Base-by-base conservation (phyloP, 2,113 vertebrate species). In the Siniperca knerii region DNA sequence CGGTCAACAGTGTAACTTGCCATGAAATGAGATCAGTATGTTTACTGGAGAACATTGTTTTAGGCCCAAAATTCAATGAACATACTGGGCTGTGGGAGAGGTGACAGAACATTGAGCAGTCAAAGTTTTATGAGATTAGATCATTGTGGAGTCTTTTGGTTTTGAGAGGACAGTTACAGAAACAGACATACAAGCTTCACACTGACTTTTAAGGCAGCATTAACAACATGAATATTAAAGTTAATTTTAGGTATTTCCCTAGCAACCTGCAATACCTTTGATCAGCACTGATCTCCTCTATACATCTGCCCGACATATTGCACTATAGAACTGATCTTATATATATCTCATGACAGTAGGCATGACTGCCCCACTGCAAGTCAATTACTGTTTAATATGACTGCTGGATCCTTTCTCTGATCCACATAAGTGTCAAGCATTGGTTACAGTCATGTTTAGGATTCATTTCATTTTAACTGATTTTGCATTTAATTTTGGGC, bases 341-440 rank as follows among this genome's bases (percentile, higher is more conserved):
- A 42, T 78, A 18, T 60, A 46, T 77, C 46, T 70, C 50, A 52
- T 82, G 23, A 73, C 48, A 79, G 57, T 1, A 35, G 3, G 35
- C 25, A 54, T 29, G 25, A 67, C 62, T 42, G 58, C 13, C 58
- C 44, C 21, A 11, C 37, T 66, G 55, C 42, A 66, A 35, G 75
- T 54, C 67, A 58, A 15, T 65, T 29, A 55, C 57, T 81, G 77
- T 85, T 83, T 85, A 65, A 75, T 76, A 71, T 68, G 42, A 83
- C 6, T 37, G 44, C 23, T 64, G 18, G 44, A 70, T 82, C 50
- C 25, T 33, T 60, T 64, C 48, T 74, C 16, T 75, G 69, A 77
- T 82, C 83, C 76, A 46, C 64, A 55, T 55, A 72, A 61, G 50
- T 71, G 55, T 48, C 18, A 25, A 15, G 25, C 40, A 60, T 66